A percentile compares a stretch with the other conserved stretches of the same genome.
These are phyloP conservation scores for Dorcus parallelipipedus DNA, from an alignment of 2,888 invertebrate genomes.

Conservation along the genomic window DNA sequence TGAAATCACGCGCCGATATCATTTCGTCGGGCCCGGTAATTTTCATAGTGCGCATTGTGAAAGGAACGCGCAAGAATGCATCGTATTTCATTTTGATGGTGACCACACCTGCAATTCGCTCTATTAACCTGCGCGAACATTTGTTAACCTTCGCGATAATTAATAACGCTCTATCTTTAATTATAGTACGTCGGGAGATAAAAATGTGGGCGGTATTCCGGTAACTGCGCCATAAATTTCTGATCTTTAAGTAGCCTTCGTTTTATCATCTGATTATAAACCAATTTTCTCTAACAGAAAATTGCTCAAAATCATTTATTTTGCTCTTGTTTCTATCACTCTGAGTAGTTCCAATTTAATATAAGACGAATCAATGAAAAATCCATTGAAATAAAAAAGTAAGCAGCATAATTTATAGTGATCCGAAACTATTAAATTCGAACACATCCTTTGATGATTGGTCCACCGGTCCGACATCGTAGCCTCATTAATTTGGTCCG, in stretches of 20 bases:
- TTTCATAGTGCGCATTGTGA: background rate
- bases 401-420: no score
- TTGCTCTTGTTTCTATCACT: no score
- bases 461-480: no score
- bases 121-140: background rate
- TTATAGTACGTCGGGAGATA: background rate
- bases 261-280: no score
- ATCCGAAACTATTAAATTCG: no score
- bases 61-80: background rate
- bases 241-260: background rate
- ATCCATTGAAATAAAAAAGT: no score
- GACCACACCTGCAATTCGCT: background rate
- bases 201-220: background rate
- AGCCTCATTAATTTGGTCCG: no score
- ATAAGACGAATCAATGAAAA: no score
- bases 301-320: no score
- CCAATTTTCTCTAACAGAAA: no score
- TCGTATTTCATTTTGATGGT: background rate
- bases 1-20: background rate
- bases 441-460: no score
- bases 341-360: no score
- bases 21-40: background rate
- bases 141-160: background rate
- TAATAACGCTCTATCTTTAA: background rate
- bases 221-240: background rate